Evolutionary conservation across 2,113 vertebrate species (phyloP).

Genomic region (Phalacrocorax brasilianus): DNA sequence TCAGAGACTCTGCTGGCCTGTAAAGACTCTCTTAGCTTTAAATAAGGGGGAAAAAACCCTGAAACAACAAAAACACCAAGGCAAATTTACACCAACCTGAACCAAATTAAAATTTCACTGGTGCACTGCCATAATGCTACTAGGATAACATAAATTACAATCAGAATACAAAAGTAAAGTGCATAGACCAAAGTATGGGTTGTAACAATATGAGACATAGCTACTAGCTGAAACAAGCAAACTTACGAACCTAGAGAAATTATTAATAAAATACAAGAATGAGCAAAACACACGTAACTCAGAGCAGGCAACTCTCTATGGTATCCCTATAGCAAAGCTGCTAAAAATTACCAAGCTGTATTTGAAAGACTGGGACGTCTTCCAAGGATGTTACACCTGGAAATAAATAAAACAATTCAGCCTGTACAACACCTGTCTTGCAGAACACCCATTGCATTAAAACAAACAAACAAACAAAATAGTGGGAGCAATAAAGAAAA

Average conservation of each 20-base stretch:
- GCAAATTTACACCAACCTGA: background rate
- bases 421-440: conserved; percentile 8
- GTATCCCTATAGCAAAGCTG: background rate
- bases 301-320: background rate
- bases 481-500: background rate
- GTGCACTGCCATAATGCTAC: background rate
- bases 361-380: conserved; percentile 13
- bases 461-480: background rate
- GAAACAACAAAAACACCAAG: background rate
- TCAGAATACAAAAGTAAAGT: background rate
- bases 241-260: background rate
- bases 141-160: background rate
- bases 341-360: background rate
- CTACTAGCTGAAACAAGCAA: background rate
- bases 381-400: conserved; percentile 46
- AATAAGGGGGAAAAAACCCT: background rate
- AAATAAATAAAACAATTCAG: conserved; percentile 39
- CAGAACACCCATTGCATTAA: background rate
- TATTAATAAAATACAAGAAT: conserved; percentile 17
- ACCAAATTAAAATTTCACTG: background rate
- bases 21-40: background rate
- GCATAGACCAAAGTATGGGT: background rate
- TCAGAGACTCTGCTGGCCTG: background rate
- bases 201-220: background rate
- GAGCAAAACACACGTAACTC: background rate